Base-by-base conservation (phyloP, 1,140 invertebrate genomes). In the Nomia melanderi region DNA sequence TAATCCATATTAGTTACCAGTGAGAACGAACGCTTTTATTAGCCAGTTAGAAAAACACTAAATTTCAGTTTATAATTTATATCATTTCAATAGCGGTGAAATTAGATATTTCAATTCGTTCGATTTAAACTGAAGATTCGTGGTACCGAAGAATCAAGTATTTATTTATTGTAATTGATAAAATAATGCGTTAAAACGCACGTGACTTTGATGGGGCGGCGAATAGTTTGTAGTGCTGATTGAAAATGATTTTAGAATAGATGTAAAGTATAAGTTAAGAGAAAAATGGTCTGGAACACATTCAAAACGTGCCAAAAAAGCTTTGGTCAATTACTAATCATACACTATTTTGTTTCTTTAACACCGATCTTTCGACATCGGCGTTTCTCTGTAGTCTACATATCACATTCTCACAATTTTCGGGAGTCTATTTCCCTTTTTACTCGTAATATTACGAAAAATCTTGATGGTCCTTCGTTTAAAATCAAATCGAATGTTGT, bases 221-320 rank as follows among this genome's bases (percentile, higher is more conserved):
- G 6, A 14, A 33, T 60, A 70, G 41, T 71, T 27, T 41, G n/a
- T n/a, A 70, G 25, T 71, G 36, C n/a, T 62, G 29, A 59, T 72
- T 64, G 53, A 77, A 60, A 63, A 20, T 39, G 36, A 36, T 63
- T 70, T 36, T 77, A 77, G 69, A 36, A 72, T 77, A 77, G 69
- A 25, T 5, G 53, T 84, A 85, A 75, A 39, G 63, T 59, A 39
- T 84, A 85, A 83, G 57, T 66, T 67, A 79, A 85, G 88, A 88
- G 88, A 90, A 88, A 85, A 88, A 90, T 90, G 88, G 88, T 90
- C 88, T 90, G 88, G 83, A 88, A 90, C 88, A 83, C 88, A 89
- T 90, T 89, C 76, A 77, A 73, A 84, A 82, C 69, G 86, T 88
- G 87, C 87, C 85, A 87, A 89, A 77, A n/a, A 29, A 81, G 83